Percentiles rank a stretch among this genome's conserved stretches.
Conservation (phyloP, 2,113 vertebrate genomes). For the Rhinolophus sinicus region DNA sequence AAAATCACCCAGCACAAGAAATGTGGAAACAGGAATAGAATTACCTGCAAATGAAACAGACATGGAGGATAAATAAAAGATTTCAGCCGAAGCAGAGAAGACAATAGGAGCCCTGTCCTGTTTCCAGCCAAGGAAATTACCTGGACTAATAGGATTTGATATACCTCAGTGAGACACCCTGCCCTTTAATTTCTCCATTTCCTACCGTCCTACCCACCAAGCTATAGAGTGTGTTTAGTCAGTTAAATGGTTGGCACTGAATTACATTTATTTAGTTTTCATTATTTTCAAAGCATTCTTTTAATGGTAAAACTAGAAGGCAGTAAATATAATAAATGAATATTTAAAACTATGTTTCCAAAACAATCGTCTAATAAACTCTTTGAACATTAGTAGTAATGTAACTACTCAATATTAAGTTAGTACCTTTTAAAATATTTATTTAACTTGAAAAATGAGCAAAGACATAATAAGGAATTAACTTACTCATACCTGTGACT, state of each 20-base stretch:
- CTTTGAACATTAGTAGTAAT: neutral
- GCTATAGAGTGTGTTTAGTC: neutral
- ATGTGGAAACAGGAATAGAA: slow-evolving; percentile 54
- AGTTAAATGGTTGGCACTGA: neutral
- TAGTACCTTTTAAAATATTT: neutral
- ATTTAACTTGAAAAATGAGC: neutral
- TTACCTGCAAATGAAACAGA: slow-evolving; percentile 64
- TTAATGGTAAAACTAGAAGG: neutral
- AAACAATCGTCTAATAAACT: neutral
- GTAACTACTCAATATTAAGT: neutral
- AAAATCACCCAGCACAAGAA: slow-evolving; percentile 16
- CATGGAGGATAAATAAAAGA: slow-evolving; percentile 47
- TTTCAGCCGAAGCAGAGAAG: neutral
- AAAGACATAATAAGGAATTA: neutral
- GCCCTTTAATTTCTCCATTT: slow-evolving; percentile 49
- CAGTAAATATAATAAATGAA: neutral
- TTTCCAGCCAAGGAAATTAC: slow-evolving; percentile 78
- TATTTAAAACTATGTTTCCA: neutral
- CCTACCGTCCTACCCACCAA: slow-evolving; percentile 52
- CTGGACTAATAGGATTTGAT: slow-evolving; percentile 84
- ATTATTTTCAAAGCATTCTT: slow-evolving; percentile 25
- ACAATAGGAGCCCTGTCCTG: slow-evolving; percentile 65
- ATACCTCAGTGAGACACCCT: slow-evolving; percentile 75
- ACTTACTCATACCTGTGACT: neutral
- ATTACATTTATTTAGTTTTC: slow-evolving; percentile 36